These are phyloP conservation scores for Eupithecia subfuscata DNA, from an alignment of 2,888 invertebrate genomes.

Conservation along the genomic window DNA sequence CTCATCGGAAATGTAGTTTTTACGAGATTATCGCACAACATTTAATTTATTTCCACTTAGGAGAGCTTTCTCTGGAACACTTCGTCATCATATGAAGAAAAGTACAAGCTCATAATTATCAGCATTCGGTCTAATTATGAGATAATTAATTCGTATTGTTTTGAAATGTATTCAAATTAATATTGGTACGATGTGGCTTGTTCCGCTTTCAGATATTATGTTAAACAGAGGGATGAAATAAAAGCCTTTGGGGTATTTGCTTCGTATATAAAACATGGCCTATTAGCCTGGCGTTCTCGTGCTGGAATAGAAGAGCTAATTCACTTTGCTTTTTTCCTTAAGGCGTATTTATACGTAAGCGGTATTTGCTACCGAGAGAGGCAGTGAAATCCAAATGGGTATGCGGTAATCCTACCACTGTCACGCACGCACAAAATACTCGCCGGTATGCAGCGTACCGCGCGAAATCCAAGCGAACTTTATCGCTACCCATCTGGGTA, in stretches of 20 bases:
- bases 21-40: too few relatives aligned
- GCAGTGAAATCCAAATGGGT: neutral
- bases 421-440: neutral
- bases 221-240: constrained; percentile 48
- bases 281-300: constrained; percentile 43
- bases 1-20: too few relatives aligned
- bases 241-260: constrained; percentile 51
- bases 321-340: neutral
- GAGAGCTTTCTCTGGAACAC: too few relatives aligned
- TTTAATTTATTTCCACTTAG: too few relatives aligned
- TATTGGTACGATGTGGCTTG: constrained; percentile 26
- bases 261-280: constrained; percentile 50
- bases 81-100: too few relatives aligned
- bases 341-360: neutral
- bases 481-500: neutral
- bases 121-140: neutral
- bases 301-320: constrained; percentile 9
- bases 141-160: constrained; percentile 54
- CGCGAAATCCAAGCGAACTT: neutral
- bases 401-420: neutral
- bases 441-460: neutral
- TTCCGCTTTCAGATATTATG: constrained; percentile 51
- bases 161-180: constrained; percentile 47
- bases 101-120: neutral
- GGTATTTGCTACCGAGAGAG: neutral